Evolutionary conservation across 2,797 vertebrate species (phyloP).

Genomic region (Liasis olivaceus): DNA sequence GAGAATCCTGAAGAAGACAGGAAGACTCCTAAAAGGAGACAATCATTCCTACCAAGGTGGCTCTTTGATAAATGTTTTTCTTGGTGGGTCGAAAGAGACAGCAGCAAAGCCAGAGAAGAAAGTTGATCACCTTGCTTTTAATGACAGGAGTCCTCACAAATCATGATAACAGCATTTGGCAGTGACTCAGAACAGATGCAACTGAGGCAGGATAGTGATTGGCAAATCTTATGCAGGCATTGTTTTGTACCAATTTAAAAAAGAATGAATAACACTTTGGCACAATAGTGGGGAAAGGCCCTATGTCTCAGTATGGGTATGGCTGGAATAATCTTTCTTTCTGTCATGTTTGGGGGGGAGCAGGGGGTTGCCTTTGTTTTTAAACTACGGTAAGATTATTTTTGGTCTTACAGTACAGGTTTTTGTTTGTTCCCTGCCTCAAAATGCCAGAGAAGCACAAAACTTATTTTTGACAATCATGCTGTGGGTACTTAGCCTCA

Average conservation of each 20-base stretch:
- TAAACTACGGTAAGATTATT: background rate
- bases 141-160: background rate
- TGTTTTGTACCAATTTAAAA: background rate
- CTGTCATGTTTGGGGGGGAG: background rate
- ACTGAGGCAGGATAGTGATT: background rate
- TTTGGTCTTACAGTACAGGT: background rate
- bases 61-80: background rate
- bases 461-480: background rate
- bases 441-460: background rate
- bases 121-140: background rate
- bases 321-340: background rate
- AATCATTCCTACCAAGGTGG: background rate
- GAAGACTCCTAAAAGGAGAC: background rate
- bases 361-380: background rate
- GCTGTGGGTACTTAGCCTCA: background rate
- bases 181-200: background rate
- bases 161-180: background rate
- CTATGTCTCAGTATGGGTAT: background rate
- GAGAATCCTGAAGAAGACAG: background rate
- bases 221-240: background rate
- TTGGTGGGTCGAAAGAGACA: background rate
- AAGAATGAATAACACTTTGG: background rate
- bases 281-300: background rate
- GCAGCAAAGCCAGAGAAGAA: background rate
- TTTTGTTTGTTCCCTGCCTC: background rate